Conservation (phyloP, 2,113 vertebrate species). For the Spermophilus dauricus region DNA sequence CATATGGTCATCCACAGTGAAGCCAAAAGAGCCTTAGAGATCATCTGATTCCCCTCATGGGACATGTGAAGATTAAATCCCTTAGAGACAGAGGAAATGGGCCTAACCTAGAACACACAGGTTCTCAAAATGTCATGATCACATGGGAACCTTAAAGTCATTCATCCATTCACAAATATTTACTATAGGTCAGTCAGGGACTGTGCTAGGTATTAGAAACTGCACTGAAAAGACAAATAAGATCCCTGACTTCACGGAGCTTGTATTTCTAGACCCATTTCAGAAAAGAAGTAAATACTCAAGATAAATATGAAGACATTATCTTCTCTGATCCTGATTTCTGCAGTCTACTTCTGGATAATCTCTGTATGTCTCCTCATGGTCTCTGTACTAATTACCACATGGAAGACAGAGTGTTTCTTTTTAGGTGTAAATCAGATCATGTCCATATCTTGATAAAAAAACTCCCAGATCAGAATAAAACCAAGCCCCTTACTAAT, state of each 20-base stretch:
- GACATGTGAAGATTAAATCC: background rate
- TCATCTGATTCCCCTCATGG: background rate
- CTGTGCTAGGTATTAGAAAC: background rate
- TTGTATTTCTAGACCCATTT: background rate
- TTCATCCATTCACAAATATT: background rate
- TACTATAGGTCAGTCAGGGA: background rate
- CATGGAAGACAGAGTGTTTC: background rate
- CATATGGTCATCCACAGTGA: background rate
- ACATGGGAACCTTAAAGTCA: background rate
- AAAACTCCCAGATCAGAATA: background rate
- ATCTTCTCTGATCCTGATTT: background rate
- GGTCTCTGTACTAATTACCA: background rate
- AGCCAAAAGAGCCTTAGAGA: background rate
- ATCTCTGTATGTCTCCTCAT: conserved; percentile 10
- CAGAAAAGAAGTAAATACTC: background rate
- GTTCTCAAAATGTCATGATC: background rate
- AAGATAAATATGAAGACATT: background rate
- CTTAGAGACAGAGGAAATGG: background rate
- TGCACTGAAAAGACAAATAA: background rate
- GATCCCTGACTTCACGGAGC: background rate
- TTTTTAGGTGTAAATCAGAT: conserved; percentile 14
- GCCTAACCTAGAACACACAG: background rate
- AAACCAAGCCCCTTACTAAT: background rate
- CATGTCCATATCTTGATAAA: background rate
- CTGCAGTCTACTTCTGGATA: background rate